Conservation (phyloP, 2,113 vertebrate genomes). For the Spea multiplicata region DNA sequence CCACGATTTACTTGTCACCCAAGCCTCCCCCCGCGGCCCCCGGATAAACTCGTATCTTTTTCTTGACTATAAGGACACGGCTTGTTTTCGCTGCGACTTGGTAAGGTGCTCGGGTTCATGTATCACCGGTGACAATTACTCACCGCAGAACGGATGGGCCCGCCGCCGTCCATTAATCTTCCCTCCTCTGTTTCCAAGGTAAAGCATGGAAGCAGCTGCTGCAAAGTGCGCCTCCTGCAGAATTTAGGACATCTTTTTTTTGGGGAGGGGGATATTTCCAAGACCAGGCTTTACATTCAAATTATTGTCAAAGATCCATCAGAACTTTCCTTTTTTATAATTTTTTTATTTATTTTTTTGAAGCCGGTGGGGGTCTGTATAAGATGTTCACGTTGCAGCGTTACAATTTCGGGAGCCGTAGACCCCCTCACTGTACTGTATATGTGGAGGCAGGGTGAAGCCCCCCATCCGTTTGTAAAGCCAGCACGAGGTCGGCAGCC, state of each 20-base stretch:
- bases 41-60: not conserved
- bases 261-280: too few relatives aligned
- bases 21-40: not conserved
- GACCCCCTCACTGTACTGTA: too few relatives aligned
- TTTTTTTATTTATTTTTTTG: too few relatives aligned
- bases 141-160: not conserved
- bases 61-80: not conserved
- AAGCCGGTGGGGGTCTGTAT: too few relatives aligned
- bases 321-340: too few relatives aligned
- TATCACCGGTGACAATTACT: conserved; percentile 25
- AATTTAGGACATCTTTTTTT: not conserved
- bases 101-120: conserved; percentile 9
- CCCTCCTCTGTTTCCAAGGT: conserved; percentile 6
- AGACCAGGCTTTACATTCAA: too few relatives aligned
- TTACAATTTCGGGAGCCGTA: too few relatives aligned
- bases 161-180: conserved; percentile 11
- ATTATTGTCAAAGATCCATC: too few relatives aligned
- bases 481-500: too few relatives aligned
- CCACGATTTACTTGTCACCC: not conserved
- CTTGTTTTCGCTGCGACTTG: not conserved
- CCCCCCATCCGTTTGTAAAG: too few relatives aligned
- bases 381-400: too few relatives aligned
- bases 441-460: too few relatives aligned
- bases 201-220: not conserved
- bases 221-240: not conserved